Evolutionary conservation across 2,113 vertebrate species (phyloP), one percentile per base, ranked within the genome.

Genomic region (Haliaeetus leucogaster): DNA sequence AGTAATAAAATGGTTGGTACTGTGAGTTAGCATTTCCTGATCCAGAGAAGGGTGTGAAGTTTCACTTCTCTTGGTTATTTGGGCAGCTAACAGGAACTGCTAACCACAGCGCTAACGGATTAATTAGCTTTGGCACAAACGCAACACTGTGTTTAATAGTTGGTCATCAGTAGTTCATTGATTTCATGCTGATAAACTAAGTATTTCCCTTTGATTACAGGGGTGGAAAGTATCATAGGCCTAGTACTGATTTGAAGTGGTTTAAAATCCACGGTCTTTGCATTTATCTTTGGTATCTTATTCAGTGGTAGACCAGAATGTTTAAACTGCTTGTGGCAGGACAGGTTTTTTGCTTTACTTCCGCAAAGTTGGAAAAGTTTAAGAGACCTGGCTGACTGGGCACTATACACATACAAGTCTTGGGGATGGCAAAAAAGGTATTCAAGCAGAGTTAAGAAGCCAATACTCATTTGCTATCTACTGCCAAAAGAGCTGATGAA

Each of bases 11-110:
- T 84, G 30, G 9, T 56, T 84, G 30, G 73, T 72, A 61, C 32
- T 80, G 56, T 90, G 68, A 94, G n/a, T 76, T 74, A 53, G 43
- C 29, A 52, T 61, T 95, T 93, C 68, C 86, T 82, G 43, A 91
- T 84, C 53, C 55, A 76, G 68, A 34, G 38, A 68, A 79, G 90
- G 89, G 56, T 93, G 89, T 90, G 83, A 74, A 74, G 72, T 96
- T 97, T 95, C 91, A 97, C 82, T 96, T 94, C 88, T 90, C 74
- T 93, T 72, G 68, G 63, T 87, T 96, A 87, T 96, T 97, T 93
- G 77, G 68, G 43, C 55, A 82, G 73, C 61, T 82, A 82, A 82
- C 52, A 92, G 96, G 95, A 97, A 95, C 89, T 76, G 47, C 56
- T 84, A 93, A 93, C 94, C 88, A 78, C 77, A 89, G 56, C 29